A percentile compares a stretch with the other conserved stretches of the same genome.
Evolutionary conservation across 2,888 invertebrate species (phyloP).

Genomic region (Agonopterix subpropinquella): DNA sequence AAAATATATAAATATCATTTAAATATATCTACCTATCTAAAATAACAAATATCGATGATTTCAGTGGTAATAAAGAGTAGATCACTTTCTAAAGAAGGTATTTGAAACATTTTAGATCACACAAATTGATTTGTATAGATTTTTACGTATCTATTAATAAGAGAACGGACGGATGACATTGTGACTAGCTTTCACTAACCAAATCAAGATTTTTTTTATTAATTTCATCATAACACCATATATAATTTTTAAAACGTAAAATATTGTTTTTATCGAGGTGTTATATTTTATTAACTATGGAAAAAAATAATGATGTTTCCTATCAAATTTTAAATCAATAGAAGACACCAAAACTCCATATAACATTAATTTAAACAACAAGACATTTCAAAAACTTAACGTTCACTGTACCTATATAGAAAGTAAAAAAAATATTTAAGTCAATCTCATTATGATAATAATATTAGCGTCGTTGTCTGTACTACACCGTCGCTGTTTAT

Average conservation of each 20-base stretch:
- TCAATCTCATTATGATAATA: too few relatives aligned
- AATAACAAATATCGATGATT: neutral
- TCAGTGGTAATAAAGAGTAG: neutral
- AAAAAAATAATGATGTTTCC: conserved; percentile 3
- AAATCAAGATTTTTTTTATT: neutral
- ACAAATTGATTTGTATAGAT: too few relatives aligned
- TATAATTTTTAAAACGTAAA: neutral
- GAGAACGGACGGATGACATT: conserved; percentile 15
- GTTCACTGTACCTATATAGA: too few relatives aligned
- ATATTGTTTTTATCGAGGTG: neutral
- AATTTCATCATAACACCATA: too few relatives aligned
- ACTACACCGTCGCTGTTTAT: conserved; percentile 7
- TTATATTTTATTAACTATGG: neutral
- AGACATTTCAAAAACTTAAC: neutral
- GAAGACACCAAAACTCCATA: conserved; percentile 1
- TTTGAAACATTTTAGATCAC: too few relatives aligned
- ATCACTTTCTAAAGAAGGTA: too few relatives aligned
- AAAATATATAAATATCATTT: too few relatives aligned
- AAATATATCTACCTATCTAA: neutral
- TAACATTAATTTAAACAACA: neutral
- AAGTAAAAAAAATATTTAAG: too few relatives aligned
- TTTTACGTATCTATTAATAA: neutral
- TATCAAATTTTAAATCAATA: conserved; percentile 8
- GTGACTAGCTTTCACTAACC: conserved; percentile 42
- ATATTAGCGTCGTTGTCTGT: conserved; percentile 3